phyloP scores from a whole-genome alignment of 2,888 invertebrate genomes.

The Drosophila rellima region DNA sequence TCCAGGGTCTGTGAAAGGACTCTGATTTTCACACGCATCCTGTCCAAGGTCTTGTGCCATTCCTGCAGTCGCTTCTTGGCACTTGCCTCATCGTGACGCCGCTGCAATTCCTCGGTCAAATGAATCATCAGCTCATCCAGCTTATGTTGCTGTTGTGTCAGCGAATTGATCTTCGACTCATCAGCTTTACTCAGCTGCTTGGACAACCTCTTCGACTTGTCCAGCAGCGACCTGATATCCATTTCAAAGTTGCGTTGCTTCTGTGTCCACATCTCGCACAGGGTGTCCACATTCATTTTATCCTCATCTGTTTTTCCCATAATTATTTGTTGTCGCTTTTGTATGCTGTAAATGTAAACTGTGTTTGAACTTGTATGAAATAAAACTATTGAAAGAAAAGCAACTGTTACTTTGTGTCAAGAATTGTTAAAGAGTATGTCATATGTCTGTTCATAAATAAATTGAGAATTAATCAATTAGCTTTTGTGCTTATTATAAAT shows the following conservation, averaged over 20 bases:
- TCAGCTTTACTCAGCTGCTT: not conserved
- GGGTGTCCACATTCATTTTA: slow-evolving; percentile 13
- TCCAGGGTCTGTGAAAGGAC: slow-evolving; percentile 87
- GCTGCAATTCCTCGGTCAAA: slow-evolving; percentile 87
- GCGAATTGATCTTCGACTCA: slow-evolving; percentile 32
- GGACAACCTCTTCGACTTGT: slow-evolving; percentile 24
- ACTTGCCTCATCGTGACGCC: slow-evolving; percentile 83
- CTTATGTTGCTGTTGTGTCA: slow-evolving; percentile 87
- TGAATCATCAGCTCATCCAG: slow-evolving; percentile 88
- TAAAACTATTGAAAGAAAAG: slow-evolving; percentile 7
- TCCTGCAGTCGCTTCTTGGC: slow-evolving; percentile 87
- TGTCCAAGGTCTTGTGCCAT: slow-evolving; percentile 87
- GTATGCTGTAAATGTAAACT: slow-evolving; percentile 7
- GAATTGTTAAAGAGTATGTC: no score
- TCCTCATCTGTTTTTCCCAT: slow-evolving; percentile 26
- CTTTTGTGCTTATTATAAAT: no score
- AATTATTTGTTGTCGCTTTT: slow-evolving; percentile 1
- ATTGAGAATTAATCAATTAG: no score
- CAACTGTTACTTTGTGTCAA: not conserved
- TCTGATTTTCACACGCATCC: slow-evolving; percentile 88
- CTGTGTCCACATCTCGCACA: slow-evolving; percentile 31
- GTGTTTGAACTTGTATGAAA: slow-evolving; percentile 8
- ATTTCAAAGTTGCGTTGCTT: slow-evolving; percentile 25
- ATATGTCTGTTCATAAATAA: no score
- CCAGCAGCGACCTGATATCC: slow-evolving; percentile 27